Conservation (phyloP, 1,140 invertebrate species). For the Zelostemma sp. region DNA sequence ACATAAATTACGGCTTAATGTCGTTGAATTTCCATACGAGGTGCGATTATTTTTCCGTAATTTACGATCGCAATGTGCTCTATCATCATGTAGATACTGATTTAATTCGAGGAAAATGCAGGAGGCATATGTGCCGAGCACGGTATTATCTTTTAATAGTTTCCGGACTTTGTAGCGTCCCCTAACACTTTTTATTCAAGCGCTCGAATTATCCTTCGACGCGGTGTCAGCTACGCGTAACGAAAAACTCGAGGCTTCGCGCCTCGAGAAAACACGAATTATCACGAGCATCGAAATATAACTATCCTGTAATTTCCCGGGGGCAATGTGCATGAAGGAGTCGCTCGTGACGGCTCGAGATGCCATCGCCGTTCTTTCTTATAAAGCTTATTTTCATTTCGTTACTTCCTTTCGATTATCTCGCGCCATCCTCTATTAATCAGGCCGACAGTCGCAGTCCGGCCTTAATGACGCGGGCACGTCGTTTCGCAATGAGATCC, state of each 20-base stretch:
- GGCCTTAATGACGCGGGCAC: conserved; percentile 64
- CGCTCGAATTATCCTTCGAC: conserved; percentile 49
- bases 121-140: conserved; percentile 30
- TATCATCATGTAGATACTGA: conserved; percentile 41
- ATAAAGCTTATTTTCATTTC: conserved; percentile 48
- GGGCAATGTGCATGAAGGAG: conserved; percentile 46
- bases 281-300: conserved; percentile 50
- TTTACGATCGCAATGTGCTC: conserved; percentile 36
- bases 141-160: conserved; percentile 52
- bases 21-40: conserved; percentile 34
- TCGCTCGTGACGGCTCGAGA: conserved; percentile 42
- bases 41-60: conserved; percentile 44
- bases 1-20: conserved; percentile 1
- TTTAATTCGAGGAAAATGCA: conserved; percentile 48
- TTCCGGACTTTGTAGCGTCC: conserved; percentile 49
- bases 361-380: conserved; percentile 45
- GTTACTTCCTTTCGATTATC: conserved; percentile 70
- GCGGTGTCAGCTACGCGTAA: conserved; percentile 50
- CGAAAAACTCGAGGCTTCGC: conserved; percentile 44
- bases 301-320: conserved; percentile 49
- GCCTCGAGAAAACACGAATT: conserved; percentile 50
- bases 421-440: conserved; percentile 68
- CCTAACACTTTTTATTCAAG: conserved; percentile 46
- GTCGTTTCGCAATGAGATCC: conserved; percentile 60
- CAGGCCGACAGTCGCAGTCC: conserved; percentile 63